phyloP scores from a whole-genome alignment of 2,113 vertebrate species.

The Apaloderma vittatum region DNA sequence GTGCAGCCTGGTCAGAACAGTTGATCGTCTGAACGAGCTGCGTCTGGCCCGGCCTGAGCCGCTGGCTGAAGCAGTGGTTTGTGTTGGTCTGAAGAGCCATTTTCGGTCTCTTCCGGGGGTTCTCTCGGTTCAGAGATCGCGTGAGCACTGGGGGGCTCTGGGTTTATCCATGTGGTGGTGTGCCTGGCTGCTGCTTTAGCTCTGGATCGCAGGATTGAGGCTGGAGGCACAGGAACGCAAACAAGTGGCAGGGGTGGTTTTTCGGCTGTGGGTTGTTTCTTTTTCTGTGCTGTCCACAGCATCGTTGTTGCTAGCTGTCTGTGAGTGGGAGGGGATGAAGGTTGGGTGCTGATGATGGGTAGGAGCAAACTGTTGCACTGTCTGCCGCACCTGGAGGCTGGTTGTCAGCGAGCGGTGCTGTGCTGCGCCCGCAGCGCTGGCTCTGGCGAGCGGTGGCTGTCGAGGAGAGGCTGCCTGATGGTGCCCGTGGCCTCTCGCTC shows the following conservation, averaged over 20 bases:
- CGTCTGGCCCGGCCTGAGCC: background rate
- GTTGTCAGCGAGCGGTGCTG: fast-evolving
- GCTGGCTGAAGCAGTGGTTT: background rate
- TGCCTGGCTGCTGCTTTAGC: background rate
- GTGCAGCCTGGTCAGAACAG: background rate
- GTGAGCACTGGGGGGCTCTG: background rate
- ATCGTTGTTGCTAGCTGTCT: background rate
- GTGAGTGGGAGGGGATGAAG: background rate
- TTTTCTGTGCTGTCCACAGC: fast-evolving
- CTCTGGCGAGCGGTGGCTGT: background rate
- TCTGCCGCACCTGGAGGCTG: background rate
- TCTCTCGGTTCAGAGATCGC: background rate
- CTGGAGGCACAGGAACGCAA: fast-evolving
- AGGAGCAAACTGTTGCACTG: fast-evolving
- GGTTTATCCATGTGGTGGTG: fast-evolving
- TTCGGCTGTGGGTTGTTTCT: background rate
- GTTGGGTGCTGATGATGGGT: fast-evolving
- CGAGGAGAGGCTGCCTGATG: background rate
- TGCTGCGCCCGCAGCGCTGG: fast-evolving
- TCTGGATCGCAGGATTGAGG: background rate
- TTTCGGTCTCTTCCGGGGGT: background rate
- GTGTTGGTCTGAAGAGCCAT: no score
- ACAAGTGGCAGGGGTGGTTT: fast-evolving
- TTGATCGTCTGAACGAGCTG: background rate
- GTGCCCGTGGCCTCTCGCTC: background rate